These are phyloP conservation scores for Mnemiopsis leidyi DNA, from an alignment of 37 sponge, comb jelly and placozoan genomes.

Conservation along the genomic window DNA sequence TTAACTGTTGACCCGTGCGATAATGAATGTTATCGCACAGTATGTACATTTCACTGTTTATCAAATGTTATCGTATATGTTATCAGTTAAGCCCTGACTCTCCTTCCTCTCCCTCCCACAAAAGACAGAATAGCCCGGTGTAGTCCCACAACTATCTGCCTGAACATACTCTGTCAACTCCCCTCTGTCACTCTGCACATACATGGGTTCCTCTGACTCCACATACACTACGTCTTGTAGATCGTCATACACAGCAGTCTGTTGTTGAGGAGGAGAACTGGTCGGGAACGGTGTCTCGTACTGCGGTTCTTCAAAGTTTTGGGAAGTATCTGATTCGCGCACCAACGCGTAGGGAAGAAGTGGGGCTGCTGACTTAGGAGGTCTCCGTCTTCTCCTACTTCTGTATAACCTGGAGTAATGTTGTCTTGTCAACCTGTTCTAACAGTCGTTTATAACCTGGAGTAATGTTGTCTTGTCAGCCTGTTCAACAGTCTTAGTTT, in stretches of 20 bases:
- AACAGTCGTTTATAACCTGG: too few species aligned
- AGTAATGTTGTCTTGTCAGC: too few species aligned
- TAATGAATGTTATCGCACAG: too few species aligned
- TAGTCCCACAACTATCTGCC: not conserved
- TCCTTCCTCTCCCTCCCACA: not conserved
- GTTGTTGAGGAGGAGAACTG: too few species aligned
- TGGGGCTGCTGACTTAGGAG: not conserved
- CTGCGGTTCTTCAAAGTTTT: not conserved
- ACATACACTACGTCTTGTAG: not conserved
- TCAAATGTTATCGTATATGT: not conserved
- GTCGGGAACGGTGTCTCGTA: not conserved
- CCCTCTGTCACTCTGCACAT: not conserved
- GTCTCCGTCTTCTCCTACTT: not conserved
- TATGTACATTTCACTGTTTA: too few species aligned
- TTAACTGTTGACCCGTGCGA: too few species aligned
- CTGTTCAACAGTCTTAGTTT: too few species aligned
- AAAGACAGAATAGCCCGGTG: slow-evolving; percentile 48
- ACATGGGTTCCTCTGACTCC: not conserved
- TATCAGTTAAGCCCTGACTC: not conserved
- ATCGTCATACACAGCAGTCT: not conserved
- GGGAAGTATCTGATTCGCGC: not conserved
- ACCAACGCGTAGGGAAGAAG: not conserved
- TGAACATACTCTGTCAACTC: not conserved
- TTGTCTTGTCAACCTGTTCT: too few species aligned
- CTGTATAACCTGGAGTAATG: not conserved